A percentile compares a stretch with the other conserved stretches of the same genome.
phyloP scores from a whole-genome alignment of 1,140 invertebrate species.

The Zaprionus nigranus region DNA sequence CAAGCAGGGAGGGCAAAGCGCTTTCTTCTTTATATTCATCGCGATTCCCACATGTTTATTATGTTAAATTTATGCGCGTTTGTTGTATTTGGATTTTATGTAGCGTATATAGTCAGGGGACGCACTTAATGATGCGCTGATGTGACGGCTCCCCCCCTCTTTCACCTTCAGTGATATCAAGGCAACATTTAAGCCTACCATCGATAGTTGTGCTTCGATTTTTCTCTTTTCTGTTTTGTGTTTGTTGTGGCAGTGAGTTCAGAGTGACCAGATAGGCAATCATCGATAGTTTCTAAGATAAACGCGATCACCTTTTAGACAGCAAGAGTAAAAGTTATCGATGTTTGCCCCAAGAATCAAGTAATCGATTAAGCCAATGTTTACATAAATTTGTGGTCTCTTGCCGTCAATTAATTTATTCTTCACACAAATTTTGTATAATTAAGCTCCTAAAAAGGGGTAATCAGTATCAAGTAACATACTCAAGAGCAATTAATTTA shows the following conservation, averaged over 20 bases:
- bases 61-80: constrained; percentile 78
- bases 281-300: background rate
- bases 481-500: no score
- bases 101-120: constrained; percentile 18
- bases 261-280: background rate
- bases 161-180: background rate
- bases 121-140: constrained; percentile 30
- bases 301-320: background rate
- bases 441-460: no score
- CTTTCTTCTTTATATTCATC: constrained; percentile 67
- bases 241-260: background rate
- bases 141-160: background rate
- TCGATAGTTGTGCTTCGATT: background rate
- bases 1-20: background rate
- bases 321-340: background rate
- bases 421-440: background rate
- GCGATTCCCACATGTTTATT: constrained; percentile 75
- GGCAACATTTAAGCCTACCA: constrained; percentile 3
- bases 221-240: background rate
- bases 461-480: no score
- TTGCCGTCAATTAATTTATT: background rate
- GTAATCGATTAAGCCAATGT: background rate
- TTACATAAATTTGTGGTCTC: background rate
- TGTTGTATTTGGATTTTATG: constrained; percentile 66
- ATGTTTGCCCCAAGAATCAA: background rate